Evolutionary conservation across 1,140 invertebrate genomes (phyloP), one percentile per base, ranked within the genome.

Genomic region (Drosophila pallidifrons): DNA sequence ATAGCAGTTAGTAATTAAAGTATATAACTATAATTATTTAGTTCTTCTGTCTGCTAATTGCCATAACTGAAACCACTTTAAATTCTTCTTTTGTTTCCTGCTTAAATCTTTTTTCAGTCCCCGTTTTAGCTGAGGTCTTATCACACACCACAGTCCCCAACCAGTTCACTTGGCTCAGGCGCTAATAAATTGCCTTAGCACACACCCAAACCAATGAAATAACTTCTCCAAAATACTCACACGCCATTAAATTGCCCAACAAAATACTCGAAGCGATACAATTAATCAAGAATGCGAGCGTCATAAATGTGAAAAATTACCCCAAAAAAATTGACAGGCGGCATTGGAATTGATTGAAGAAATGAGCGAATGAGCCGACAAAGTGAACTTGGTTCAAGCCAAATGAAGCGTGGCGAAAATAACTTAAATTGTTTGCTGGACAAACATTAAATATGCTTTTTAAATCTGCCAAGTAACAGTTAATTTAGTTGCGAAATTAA

Each of bases 231-330:
- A 28, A 59, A 67, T 5, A 51, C 69, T 65, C 38, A 52, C 60
- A 45, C 45, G 32, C 69, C n/a, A 43, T 49, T 45, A 65, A 69
- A 63, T 61, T 35, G 20, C n/a, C 55, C 25, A 45, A 45, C 30
- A 13, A 58, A 52, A 51, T 52, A 46, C 57, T 38, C 20, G 16
- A 63, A 59, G 20, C 49, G 45, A 59, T 45, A 73, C 75, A 76
- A 89, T 89, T 81, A 85, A 89, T 89, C 85, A 89, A 85, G 75
- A 75, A 51, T 67, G 59, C 51, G 66, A 66, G 75, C 59, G 54
- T 43, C 68, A 66, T 66, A 76, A 85, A 90, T 85, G 75, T 79
- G 67, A 89, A 81, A 89, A 85, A 89, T 89, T 77, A 63, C 51
- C 73, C 4, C 1, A 41, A 72, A 77, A 52, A 75, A 70, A 73